A percentile compares a stretch with the other conserved stretches of the same genome.
phyloP scores from a whole-genome alignment of 2,888 invertebrate genomes.

The Heteropelma amictum region DNA sequence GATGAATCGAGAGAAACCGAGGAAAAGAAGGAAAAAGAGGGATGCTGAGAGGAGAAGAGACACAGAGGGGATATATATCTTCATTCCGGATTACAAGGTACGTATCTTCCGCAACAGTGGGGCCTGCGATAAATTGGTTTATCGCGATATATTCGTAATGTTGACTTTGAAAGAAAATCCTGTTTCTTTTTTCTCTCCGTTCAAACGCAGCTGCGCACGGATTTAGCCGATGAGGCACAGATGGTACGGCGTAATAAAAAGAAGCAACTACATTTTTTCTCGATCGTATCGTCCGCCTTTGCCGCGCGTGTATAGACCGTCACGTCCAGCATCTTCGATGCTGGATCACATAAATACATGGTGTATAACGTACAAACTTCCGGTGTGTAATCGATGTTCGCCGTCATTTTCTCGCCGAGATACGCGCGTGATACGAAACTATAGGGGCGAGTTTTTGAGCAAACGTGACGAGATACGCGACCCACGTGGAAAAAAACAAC shows the following conservation, averaged over 20 bases:
- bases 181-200: not conserved
- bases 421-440: too few species aligned
- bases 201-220: too few species aligned
- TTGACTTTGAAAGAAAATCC: constrained; percentile 3
- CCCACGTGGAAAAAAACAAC: too few species aligned
- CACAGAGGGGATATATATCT: constrained; percentile 18
- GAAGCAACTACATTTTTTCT: constrained; percentile 6
- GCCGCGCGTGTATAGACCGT: constrained; percentile 41
- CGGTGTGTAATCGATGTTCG: constrained; percentile 41
- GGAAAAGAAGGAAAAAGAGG: not conserved
- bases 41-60: too few species aligned
- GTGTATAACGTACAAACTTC: constrained; percentile 36
- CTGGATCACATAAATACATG: constrained; percentile 48
- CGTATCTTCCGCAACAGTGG: constrained; percentile 13
- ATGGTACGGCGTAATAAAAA: constrained; percentile 16
- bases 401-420: too few species aligned
- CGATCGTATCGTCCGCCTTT: constrained; percentile 20
- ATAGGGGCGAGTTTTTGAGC: too few species aligned
- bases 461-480: too few species aligned
- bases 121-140: constrained; percentile 33
- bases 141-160: constrained; percentile 36
- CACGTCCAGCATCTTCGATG: constrained; percentile 46
- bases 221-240: too few species aligned
- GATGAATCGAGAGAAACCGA: constrained; percentile 8
- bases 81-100: constrained; percentile 15